Evolutionary conservation across 2,113 vertebrate genomes (phyloP), one percentile per base, ranked within the genome.

Genomic region (Struthidea cinerea): DNA sequence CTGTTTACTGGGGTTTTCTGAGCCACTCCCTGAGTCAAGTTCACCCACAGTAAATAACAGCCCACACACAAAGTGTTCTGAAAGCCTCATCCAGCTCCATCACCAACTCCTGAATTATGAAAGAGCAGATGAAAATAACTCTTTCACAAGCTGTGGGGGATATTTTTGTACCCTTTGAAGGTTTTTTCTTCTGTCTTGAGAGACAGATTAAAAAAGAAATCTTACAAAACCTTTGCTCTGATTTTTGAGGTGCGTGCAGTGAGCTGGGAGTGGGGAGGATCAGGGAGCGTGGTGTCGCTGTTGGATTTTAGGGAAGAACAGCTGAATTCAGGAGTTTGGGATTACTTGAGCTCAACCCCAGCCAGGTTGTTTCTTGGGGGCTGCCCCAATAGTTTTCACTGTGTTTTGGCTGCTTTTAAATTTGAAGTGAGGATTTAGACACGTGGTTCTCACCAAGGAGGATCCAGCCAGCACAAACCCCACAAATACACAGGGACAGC

Each of bases 111-210:
- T 95, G 26, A 94, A 92, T 94, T 81, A 94, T 89, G 84, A 77
- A 94, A 39, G 73, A 84, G 68, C 0, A 0, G 64, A 84, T 86
- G 76, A 76, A 94, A 95, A 89, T 80, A 93, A 46, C 56, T 35
- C 74, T 37, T 77, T 63, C 44, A 16, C 17, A 11, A 27, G 59
- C 57, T 60, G 4, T 3, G 1, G 53, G 82, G 49, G 84, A 68
- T 92, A 89, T 93, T 92, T 96, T 79, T 89, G 37, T 95, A 61
- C 84, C 81, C 53, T 96, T 95, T 91, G 89, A 94, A 92, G 83
- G 24, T 20, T 64, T 82, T 60, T 76, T 16, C 37, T 78, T 78
- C 70, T 26, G 60, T 89, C 32, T 57, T 64, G 71, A 93, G 46
- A 94, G 80, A 67, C 63, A 83, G 63, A 68, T 71, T 47, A 24